Base-by-base conservation (phyloP, 2,888 invertebrate genomes). In the Eristalis arbustorum region DNA sequence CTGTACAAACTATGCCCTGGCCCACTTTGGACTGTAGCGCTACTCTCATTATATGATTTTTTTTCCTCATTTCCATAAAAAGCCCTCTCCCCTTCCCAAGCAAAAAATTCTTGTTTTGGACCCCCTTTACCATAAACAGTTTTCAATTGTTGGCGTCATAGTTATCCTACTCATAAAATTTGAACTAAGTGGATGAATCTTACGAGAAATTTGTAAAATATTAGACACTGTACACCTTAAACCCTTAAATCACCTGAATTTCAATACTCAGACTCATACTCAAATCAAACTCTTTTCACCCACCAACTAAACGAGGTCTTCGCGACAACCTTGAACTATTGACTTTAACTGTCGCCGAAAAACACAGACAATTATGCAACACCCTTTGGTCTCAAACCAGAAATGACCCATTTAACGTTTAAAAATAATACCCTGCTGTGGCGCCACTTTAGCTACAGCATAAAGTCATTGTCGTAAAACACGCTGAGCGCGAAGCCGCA, bases 371-470 rank as follows among this genome's bases (percentile, higher is more conserved):
- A 49, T 49, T 49, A 49, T 49, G 49, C 49, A 49, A 49, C 49
- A 49, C 49, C 49, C 49, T 49, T 49, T 49, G 18, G 49, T n/a
- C 49, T 49, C 49, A n/a, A n/a, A 49, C 49, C 49, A 49, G 49
- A 18, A 49, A 49, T 49, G 49, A 49, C 49, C 49, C 49, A 18
- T 49, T 49, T 49, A 49, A 18, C 49, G 49, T 18, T 59, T 59
- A 23, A 59, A 59, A 59, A 59, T 59, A 25, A 14, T 14, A 13
- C 56, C 56, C 28, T 18, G 18, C 25, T 62, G 42, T 13, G 83
- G 78, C 83, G 78, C 83, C 83, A 83, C 73, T 83, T 64, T 68
- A 40, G 62, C 31, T 56, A 69, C 56, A 63, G 49, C 62, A 56
- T 25, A 34, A 18, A 69, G 62, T 77, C 69, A 69, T 63, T 62